Evolutionary conservation across 2,797 vertebrate genomes (phyloP).

Genomic region (Enteromius mattozi): DNA sequence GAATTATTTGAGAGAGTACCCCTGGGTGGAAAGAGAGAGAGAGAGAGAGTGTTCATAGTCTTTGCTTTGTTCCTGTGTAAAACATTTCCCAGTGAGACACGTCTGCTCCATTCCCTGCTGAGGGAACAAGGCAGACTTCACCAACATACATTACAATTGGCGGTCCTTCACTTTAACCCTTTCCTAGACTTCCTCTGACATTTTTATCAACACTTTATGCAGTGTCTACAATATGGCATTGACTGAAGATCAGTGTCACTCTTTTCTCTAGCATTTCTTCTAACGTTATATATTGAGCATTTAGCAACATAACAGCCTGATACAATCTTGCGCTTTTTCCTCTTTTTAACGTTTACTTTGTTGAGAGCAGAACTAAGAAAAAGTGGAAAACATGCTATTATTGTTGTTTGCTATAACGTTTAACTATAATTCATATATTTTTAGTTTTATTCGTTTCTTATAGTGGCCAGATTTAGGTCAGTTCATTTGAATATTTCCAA

Average conservation of each 20-base stretch:
- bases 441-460: not conserved
- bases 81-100: slow-evolving; percentile 32
- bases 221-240: not conserved
- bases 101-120: slow-evolving; percentile 24
- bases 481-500: not conserved
- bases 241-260: not conserved
- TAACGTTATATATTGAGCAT: not conserved
- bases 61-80: slow-evolving; percentile 48
- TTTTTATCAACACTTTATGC: not conserved
- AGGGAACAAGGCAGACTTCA: slow-evolving; percentile 12
- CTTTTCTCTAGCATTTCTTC: not conserved
- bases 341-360: not conserved
- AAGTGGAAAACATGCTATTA: not conserved
- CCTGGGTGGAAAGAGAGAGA: slow-evolving; percentile 4
- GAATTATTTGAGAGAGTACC: slow-evolving; percentile 54
- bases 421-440: not conserved
- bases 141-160: slow-evolving; percentile 44
- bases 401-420: not conserved
- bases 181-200: slow-evolving; percentile 1
- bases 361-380: not conserved
- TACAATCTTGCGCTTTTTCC: not conserved
- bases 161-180: slow-evolving; percentile 18
- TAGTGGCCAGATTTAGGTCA: not conserved
- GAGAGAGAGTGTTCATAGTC: not conserved
- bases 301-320: not conserved